Conservation (phyloP, 2,888 invertebrate species). For the Archips crataeganus region DNA sequence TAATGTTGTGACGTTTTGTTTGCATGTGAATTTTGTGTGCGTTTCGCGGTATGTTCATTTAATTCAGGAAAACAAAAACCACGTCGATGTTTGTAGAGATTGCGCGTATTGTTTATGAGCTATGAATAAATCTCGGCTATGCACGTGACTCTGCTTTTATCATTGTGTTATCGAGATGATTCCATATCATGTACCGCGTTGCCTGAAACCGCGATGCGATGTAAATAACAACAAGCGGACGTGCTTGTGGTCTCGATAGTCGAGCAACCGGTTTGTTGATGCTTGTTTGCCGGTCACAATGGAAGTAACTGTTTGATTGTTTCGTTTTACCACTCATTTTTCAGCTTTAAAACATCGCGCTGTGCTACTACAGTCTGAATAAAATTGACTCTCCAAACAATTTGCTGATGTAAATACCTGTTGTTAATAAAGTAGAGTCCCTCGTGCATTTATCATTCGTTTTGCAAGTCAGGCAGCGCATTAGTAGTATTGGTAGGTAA, state of each 20-base stretch:
- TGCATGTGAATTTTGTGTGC: background rate
- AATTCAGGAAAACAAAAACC: background rate
- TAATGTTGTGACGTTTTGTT: background rate
- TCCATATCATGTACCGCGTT: constrained; percentile 1
- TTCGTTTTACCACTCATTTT: constrained; percentile 7
- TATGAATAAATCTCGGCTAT: background rate
- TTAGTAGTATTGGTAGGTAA: constrained; percentile 18
- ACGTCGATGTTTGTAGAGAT: background rate
- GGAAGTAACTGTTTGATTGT: constrained; percentile 26
- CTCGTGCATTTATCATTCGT: constrained; percentile 4
- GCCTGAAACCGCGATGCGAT: background rate
- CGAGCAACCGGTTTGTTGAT: constrained; percentile 67
- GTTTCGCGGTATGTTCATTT: background rate
- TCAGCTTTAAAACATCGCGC: background rate
- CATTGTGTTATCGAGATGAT: constrained; percentile 6
- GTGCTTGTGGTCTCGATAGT: constrained; percentile 50
- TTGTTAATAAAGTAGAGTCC: constrained; percentile 5
- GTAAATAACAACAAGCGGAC: constrained; percentile 17
- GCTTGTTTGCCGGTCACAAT: constrained; percentile 46
- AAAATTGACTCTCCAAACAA: background rate
- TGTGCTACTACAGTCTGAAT: background rate
- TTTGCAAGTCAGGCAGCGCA: constrained; percentile 31
- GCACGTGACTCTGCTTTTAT: constrained; percentile 13
- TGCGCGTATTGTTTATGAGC: background rate
- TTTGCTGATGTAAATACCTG: background rate